Conservation (phyloP, 2,888 invertebrate genomes). For the Cryptocheilus praepositus region DNA sequence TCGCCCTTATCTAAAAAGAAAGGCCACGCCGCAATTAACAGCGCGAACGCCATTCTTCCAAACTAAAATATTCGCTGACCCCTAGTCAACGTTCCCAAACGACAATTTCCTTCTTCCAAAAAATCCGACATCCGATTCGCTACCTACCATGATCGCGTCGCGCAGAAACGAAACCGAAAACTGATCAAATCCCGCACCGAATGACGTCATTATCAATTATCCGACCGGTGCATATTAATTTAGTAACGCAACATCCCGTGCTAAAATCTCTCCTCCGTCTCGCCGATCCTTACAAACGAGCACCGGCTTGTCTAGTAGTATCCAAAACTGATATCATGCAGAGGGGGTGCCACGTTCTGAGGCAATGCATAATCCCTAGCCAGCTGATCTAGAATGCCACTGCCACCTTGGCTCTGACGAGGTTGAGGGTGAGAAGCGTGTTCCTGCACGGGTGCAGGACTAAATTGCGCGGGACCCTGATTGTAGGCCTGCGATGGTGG, state of each 20-base stretch:
- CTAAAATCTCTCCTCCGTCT: slow-evolving; percentile 2
- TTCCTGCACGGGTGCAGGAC: slow-evolving; percentile 66
- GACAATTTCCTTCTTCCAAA: no score
- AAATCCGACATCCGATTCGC: no score
- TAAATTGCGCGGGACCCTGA: slow-evolving; percentile 70
- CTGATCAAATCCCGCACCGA: no score
- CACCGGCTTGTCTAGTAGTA: slow-evolving; percentile 78
- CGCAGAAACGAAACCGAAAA: no score
- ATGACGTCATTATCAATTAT: background rate
- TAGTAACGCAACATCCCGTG: background rate
- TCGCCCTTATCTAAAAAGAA: background rate
- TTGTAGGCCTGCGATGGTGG: slow-evolving; percentile 65
- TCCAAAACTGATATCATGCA: slow-evolving; percentile 90
- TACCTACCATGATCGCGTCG: no score
- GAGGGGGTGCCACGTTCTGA: slow-evolving; percentile 80
- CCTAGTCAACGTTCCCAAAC: no score
- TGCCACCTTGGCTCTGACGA: slow-evolving; percentile 72
- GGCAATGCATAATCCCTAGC: slow-evolving; percentile 89
- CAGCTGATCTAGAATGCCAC: slow-evolving; percentile 86
- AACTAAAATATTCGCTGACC: no score
- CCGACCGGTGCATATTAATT: background rate
- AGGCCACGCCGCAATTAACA: slow-evolving; percentile 10
- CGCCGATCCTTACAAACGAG: background rate
- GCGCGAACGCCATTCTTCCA: no score
- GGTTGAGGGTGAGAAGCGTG: slow-evolving; percentile 55